Percentiles rank a stretch among this genome's conserved stretches.
phyloP scores from a whole-genome alignment of 2,797 vertebrate species.

The Phrynocephalus vlangalii region DNA sequence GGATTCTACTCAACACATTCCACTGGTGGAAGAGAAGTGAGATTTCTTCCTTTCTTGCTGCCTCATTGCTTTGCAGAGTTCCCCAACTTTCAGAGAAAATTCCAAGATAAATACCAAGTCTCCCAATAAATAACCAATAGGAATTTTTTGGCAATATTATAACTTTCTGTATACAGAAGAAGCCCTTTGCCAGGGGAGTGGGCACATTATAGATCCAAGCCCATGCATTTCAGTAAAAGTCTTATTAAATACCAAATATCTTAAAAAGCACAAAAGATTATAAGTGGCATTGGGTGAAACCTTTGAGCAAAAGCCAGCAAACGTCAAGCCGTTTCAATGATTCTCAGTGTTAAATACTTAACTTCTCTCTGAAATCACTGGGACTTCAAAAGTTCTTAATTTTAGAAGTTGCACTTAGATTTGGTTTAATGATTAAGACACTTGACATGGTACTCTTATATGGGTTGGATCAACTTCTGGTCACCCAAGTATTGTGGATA shows the following conservation, averaged over 20 bases:
- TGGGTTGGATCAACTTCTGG: neutral
- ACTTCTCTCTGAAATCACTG: neutral
- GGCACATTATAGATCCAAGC: neutral
- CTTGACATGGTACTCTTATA: neutral
- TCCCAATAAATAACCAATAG: too few relatives aligned
- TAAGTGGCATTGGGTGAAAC: neutral
- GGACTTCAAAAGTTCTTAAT: neutral
- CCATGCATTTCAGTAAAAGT: neutral
- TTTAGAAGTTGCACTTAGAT: neutral
- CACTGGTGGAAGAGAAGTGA: neutral
- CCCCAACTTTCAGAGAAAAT: neutral
- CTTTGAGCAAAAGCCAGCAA: neutral
- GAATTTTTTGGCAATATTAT: neutral
- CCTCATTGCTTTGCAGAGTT: neutral
- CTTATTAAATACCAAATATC: neutral
- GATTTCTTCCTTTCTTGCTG: neutral
- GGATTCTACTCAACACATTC: neutral
- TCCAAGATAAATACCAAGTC: neutral
- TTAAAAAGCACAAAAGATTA: neutral
- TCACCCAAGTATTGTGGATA: neutral
- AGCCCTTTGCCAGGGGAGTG: neutral
- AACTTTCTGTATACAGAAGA: neutral
- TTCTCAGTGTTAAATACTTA: neutral
- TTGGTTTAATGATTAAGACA: slow-evolving; percentile 11
- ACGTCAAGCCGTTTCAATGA: neutral